Conservation (phyloP, 92 coral and sea anemone species). For the Bergia puertoricense region DNA sequence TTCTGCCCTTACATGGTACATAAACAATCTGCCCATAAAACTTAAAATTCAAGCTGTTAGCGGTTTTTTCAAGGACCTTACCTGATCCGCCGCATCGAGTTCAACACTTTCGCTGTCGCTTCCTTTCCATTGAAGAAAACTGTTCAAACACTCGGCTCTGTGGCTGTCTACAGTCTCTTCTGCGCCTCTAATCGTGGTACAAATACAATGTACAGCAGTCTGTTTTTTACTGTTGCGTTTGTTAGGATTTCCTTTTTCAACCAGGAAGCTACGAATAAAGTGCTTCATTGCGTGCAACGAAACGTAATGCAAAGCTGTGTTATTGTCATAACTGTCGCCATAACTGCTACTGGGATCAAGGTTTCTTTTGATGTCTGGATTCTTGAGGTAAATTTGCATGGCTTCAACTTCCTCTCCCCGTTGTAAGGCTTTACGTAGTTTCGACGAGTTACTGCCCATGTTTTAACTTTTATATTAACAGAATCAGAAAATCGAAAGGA, state of each 20-base stretch:
- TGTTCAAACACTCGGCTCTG: constrained; percentile 79
- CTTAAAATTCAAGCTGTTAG: background rate
- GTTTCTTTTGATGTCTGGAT: constrained; percentile 89
- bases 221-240: constrained; percentile 66
- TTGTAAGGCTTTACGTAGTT: constrained; percentile 94
- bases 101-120: constrained; percentile 50
- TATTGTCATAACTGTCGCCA: constrained; percentile 83
- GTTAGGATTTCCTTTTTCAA: constrained; percentile 86
- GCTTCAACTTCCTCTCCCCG: constrained; percentile 98
- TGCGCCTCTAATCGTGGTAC: constrained; percentile 56
- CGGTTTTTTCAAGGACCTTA: constrained; percentile 40
- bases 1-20: background rate
- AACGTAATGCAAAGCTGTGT: constrained; percentile 87
- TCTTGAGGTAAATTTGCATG: constrained; percentile 84
- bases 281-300: constrained; percentile 85
- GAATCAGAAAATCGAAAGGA: background rate
- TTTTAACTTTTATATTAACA: constrained; percentile 12
- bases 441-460: constrained; percentile 93
- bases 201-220: constrained; percentile 83
- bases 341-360: constrained; percentile 86
- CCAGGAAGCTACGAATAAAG: constrained; percentile 81
- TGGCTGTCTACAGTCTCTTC: constrained; percentile 70
- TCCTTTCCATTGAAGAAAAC: constrained; percentile 62
- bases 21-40: background rate
- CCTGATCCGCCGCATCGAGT: constrained; percentile 74